Evolutionary conservation across 2,888 invertebrate genomes (phyloP).

Genomic region (Drosophila sordidula): DNA sequence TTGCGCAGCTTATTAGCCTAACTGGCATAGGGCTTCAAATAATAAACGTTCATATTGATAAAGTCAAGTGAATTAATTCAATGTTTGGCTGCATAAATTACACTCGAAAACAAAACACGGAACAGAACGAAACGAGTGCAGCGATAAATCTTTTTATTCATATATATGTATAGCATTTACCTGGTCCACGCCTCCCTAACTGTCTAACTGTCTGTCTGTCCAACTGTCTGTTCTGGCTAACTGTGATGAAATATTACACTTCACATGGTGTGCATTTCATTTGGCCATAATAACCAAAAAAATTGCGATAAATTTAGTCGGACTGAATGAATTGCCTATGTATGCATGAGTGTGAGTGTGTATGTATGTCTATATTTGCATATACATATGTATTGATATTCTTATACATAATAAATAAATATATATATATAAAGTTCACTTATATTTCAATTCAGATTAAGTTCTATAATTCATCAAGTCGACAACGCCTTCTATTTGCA

Average conservation of each 20-base stretch:
- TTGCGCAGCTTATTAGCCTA: conserved; percentile 48
- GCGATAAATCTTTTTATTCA: conserved; percentile 45
- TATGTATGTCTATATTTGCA: conserved; percentile 9
- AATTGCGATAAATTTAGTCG: conserved; percentile 54
- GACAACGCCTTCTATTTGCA: conserved; percentile 37
- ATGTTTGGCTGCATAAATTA: conserved; percentile 59
- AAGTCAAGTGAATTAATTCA: conserved; percentile 59
- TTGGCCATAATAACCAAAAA: conserved; percentile 69
- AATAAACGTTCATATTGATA: conserved; percentile 56
- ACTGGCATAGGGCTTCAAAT: neutral
- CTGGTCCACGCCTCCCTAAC: conserved; percentile 21
- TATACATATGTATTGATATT: conserved; percentile 15
- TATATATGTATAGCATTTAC: conserved; percentile 29
- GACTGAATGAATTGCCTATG: conserved; percentile 16
- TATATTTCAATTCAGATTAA: conserved; percentile 75
- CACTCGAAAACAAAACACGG: conserved; percentile 18
- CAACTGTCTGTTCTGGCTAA: conserved; percentile 33
- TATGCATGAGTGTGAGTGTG: conserved; percentile 8
- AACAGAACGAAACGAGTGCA: conserved; percentile 23
- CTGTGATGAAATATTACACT: conserved; percentile 72
- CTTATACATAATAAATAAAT: conserved; percentile 20
- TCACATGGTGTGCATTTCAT: conserved; percentile 69
- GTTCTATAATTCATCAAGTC: conserved; percentile 76
- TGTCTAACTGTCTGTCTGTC: conserved; percentile 19
- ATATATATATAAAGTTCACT: conserved; percentile 37